A percentile compares a stretch with the other conserved stretches of the same genome.
These are phyloP conservation scores for Amphipyra berbera DNA, from an alignment of 2,888 invertebrate species.

Conservation along the genomic window DNA sequence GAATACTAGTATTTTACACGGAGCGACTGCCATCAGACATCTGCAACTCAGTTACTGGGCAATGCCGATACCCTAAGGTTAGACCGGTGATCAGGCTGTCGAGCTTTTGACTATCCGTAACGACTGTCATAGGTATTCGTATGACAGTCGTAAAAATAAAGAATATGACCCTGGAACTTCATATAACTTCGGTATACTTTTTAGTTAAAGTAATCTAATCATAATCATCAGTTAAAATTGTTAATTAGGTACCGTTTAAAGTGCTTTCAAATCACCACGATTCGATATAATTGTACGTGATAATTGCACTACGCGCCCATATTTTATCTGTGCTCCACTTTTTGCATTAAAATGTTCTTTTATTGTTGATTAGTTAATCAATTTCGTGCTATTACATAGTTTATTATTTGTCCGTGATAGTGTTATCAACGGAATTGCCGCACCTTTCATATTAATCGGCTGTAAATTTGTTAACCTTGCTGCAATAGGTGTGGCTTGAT, in stretches of 20 bases:
- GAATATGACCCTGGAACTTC: too few species aligned
- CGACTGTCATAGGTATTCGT: too few species aligned
- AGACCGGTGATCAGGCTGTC: too few species aligned
- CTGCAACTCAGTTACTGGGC: too few species aligned
- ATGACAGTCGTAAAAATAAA: too few species aligned
- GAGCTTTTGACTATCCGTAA: too few species aligned
- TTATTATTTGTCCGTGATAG: slow-evolving; percentile 33
- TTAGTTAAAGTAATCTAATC: too few species aligned
- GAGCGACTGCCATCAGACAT: too few species aligned
- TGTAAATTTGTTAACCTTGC: slow-evolving; percentile 39
- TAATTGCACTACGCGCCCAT: slow-evolving; percentile 20
- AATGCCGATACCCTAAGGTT: too few species aligned
- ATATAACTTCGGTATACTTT: too few species aligned
- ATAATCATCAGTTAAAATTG: slow-evolving; percentile 1
- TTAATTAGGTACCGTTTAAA: too few species aligned
- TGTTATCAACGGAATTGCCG: slow-evolving; percentile 35
- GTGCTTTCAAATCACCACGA: slow-evolving; percentile 8
- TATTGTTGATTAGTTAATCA: slow-evolving; percentile 46
- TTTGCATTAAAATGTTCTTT: slow-evolving; percentile 16
- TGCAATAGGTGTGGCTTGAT: slow-evolving; percentile 32
- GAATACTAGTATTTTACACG: too few species aligned
- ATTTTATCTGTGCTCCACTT: slow-evolving; percentile 32
- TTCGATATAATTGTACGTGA: slow-evolving; percentile 1
- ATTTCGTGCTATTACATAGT: slow-evolving; percentile 36
- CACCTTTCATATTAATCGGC: slow-evolving; percentile 47